phyloP scores from a whole-genome alignment of 2,113 vertebrate genomes.

The Xyrauchen texanus region DNA sequence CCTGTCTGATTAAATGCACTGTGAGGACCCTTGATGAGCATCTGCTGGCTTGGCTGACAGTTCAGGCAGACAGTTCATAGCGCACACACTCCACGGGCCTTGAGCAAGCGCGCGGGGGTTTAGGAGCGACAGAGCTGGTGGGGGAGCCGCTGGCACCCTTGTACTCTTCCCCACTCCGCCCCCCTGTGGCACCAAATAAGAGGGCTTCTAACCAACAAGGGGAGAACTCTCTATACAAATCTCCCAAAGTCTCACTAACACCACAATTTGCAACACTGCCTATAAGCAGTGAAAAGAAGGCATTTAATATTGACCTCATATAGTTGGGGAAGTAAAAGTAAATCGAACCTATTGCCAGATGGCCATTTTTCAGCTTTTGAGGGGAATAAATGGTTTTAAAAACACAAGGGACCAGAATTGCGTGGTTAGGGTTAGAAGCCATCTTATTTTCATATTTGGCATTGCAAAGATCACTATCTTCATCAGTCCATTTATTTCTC shows the following conservation, averaged over 20 bases:
- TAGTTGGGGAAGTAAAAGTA: too few species aligned
- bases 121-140: conserved; percentile 84
- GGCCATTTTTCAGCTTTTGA: conserved; percentile 2
- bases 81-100: conserved; percentile 90
- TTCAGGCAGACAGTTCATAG: conserved; percentile 94
- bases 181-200: conserved; percentile 96
- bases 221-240: conserved; percentile 51
- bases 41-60: conserved; percentile 40
- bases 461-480: conserved; percentile 76
- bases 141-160: conserved; percentile 73
- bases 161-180: conserved; percentile 87
- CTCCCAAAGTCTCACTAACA: conserved; percentile 12
- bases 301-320: too few species aligned
- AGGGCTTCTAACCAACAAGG: conserved; percentile 94
- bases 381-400: not conserved
- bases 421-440: conserved; percentile 71
- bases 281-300: not conserved
- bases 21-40: not conserved
- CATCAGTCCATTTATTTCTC: conserved; percentile 76
- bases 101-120: conserved; percentile 95
- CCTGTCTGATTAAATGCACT: not conserved
- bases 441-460: conserved; percentile 75
- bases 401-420: conserved; percentile 44
- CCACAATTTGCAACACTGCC: not conserved
- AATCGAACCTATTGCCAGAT: not conserved